These are phyloP conservation scores for Nansenia antarctica DNA, from an alignment of 2,113 vertebrate genomes.

Conservation along the genomic window DNA sequence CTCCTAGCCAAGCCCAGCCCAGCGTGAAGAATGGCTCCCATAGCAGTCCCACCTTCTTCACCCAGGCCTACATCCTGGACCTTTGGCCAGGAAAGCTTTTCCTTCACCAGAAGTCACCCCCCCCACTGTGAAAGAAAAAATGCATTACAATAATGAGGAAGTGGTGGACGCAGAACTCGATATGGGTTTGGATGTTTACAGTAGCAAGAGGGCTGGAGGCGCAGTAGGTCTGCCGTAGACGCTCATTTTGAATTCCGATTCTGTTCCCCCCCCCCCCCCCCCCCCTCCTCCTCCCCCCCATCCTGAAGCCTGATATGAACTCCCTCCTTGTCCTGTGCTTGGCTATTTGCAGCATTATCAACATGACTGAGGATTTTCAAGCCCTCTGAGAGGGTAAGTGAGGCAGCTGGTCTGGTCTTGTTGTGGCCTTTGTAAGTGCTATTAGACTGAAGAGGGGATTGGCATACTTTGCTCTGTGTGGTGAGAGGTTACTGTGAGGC, in stretches of 20 bases:
- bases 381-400: background rate
- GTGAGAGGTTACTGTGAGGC: background rate
- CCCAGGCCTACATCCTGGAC: background rate
- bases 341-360: background rate
- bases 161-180: background rate
- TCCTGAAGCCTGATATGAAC: background rate
- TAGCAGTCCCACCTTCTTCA: background rate
- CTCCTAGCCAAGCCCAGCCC: background rate
- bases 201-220: background rate
- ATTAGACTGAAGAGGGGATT: background rate
- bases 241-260: background rate
- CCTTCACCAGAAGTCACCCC: background rate
- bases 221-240: background rate
- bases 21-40: background rate
- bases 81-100: background rate
- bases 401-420: background rate
- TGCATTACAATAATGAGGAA: background rate
- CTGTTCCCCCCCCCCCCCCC: too few relatives aligned
- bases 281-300: background rate
- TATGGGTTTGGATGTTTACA: background rate
- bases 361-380: background rate
- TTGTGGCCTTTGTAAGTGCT: background rate
- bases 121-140: background rate
- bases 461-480: background rate
- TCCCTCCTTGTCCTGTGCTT: background rate